Conservation (phyloP, 2,888 invertebrate species). For the Omphaloscelis lunosa region DNA sequence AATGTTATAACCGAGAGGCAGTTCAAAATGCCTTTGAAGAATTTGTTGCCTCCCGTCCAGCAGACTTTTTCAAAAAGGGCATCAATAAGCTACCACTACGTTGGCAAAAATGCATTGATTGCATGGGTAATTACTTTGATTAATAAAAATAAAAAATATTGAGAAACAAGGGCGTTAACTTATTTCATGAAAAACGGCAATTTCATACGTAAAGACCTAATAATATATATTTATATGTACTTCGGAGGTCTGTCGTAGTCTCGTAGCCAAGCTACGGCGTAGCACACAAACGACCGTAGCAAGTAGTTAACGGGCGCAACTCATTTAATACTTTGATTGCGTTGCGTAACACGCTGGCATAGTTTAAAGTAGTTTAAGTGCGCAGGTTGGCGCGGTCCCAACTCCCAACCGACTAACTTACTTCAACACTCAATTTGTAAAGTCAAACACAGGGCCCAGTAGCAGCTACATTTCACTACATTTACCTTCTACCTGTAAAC, state of each 20-base stretch:
- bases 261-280: conserved; percentile 28
- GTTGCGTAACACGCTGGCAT: conserved; percentile 27
- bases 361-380: conserved; percentile 29
- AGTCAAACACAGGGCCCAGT: conserved; percentile 1
- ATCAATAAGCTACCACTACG: too few relatives aligned
- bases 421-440: conserved; percentile 24
- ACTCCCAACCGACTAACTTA: conserved; percentile 2
- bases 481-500: neutral
- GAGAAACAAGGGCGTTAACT: too few relatives aligned
- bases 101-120: too few relatives aligned
- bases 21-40: too few relatives aligned
- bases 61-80: too few relatives aligned
- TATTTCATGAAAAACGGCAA: too few relatives aligned
- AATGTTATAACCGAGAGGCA: too few relatives aligned
- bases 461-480: neutral
- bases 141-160: too few relatives aligned
- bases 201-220: too few relatives aligned
- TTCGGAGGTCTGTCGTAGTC: neutral
- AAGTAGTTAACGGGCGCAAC: conserved; percentile 31
- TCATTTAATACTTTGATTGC: conserved; percentile 54
- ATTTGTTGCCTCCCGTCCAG: too few relatives aligned
- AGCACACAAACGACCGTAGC: conserved; percentile 18
- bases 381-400: conserved; percentile 30
- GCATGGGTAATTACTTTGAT: too few relatives aligned
- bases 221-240: conserved; percentile 2